Evolutionary conservation across 2,797 vertebrate species (phyloP).

Genomic region (Lithobates sylvaticus): DNA sequence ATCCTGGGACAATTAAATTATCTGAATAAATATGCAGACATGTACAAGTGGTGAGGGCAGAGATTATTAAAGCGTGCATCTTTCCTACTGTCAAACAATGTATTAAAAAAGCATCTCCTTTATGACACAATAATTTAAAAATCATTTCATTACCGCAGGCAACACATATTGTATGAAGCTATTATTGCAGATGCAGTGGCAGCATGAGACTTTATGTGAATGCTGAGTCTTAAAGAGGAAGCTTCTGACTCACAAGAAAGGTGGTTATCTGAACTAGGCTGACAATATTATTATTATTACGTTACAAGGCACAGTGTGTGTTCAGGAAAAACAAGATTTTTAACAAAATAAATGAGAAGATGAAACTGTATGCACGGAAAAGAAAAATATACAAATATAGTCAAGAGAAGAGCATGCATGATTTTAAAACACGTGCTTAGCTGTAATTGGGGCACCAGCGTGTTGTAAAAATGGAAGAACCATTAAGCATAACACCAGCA

Average conservation of each 20-base stretch:
- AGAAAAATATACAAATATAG: neutral
- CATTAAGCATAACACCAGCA: neutral
- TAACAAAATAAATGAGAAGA: constrained; percentile 37
- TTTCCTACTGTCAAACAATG: constrained; percentile 74
- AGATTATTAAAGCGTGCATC: constrained; percentile 77
- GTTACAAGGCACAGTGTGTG: constrained; percentile 7
- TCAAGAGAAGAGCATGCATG: neutral
- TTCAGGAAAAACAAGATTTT: constrained; percentile 17
- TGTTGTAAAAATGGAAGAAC: neutral
- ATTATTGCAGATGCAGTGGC: constrained; percentile 62
- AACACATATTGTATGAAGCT: constrained; percentile 67
- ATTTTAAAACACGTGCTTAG: neutral
- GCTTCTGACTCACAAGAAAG: neutral
- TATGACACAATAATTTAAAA: constrained; percentile 77
- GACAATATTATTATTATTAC: neutral
- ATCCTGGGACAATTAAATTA: constrained; percentile 72
- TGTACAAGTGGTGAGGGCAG: constrained; percentile 65
- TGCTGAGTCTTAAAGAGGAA: constrained; percentile 47
- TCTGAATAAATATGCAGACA: constrained; percentile 72
- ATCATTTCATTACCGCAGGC: constrained; percentile 73
- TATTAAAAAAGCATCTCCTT: constrained; percentile 74
- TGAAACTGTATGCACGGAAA: constrained; percentile 16
- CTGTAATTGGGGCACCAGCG: neutral
- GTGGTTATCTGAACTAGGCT: neutral
- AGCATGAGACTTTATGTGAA: constrained; percentile 50